Evolutionary conservation across 2,113 vertebrate species (phyloP).

Genomic region (Ictalurus furcatus): DNA sequence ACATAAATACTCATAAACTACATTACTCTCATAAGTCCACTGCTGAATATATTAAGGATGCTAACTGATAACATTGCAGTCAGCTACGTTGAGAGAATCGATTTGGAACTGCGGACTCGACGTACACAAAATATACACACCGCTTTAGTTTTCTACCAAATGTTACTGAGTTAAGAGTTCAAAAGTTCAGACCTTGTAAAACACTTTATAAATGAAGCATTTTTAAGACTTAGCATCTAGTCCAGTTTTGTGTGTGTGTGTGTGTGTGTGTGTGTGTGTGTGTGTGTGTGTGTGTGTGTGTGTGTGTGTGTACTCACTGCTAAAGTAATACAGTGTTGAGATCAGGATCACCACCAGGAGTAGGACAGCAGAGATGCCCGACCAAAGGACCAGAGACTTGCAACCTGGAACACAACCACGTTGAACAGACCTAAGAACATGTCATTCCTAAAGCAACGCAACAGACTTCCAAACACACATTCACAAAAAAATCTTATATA

Average conservation of each 20-base stretch:
- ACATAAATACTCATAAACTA: not conserved
- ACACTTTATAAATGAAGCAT: not conserved
- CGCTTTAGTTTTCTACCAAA: not conserved
- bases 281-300: conserved; percentile 32
- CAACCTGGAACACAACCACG: conserved; percentile 57
- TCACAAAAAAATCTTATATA: not conserved
- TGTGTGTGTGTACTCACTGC: conserved; percentile 66
- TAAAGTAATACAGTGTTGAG: conserved; percentile 70
- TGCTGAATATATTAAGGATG: not conserved
- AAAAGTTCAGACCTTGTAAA: not conserved
- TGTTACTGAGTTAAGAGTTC: too few relatives aligned
- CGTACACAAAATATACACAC: not conserved
- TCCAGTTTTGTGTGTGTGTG: not conserved
- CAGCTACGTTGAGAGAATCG: not conserved
- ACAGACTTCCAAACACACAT: not conserved
- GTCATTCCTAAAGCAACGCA: not conserved
- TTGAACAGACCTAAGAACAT: not conserved
- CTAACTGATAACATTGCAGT: not conserved
- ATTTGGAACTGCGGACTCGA: not conserved
- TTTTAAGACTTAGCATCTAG: not conserved
- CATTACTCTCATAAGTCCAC: not conserved
- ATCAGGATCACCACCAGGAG: conserved; percentile 56
- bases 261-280: conserved; percentile 25
- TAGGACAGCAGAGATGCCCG: conserved; percentile 55
- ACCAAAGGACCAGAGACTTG: conserved; percentile 63